Conservation (phyloP, 2,888 invertebrate genomes). For the Tillus elongatus region DNA sequence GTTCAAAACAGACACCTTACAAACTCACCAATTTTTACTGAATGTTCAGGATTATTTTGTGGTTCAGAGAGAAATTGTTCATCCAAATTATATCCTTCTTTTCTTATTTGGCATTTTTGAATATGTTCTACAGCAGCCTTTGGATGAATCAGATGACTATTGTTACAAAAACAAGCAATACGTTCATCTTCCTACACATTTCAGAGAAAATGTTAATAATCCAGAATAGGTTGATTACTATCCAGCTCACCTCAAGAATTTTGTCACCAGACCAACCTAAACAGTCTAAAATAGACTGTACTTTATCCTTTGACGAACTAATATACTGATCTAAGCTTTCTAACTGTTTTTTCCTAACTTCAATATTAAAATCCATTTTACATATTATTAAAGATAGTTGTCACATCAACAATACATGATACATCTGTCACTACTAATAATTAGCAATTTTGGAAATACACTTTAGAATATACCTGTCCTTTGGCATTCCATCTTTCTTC, state of each 20-base stretch:
- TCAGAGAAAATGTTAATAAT: background rate
- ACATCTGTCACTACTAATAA: no score
- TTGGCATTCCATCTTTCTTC: no score
- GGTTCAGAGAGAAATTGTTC: constrained; percentile 44
- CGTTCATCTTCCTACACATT: no score
- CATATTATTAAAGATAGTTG: background rate
- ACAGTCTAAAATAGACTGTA: constrained; percentile 33
- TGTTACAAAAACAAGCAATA: constrained; percentile 41
- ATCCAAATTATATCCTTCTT: constrained; percentile 41
- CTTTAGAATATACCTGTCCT: no score
- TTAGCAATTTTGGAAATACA: no score
- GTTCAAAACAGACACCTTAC: constrained; percentile 10
- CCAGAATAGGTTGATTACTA: background rate
- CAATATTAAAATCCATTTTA: constrained; percentile 39
- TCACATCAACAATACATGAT: no score
- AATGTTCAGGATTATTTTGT: constrained; percentile 24
- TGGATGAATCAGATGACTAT: constrained; percentile 41
- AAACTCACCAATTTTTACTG: constrained; percentile 38
- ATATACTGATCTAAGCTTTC: constrained; percentile 39
- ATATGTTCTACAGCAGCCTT: constrained; percentile 40
- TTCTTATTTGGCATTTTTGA: constrained; percentile 41
- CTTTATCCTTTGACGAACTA: constrained; percentile 33
- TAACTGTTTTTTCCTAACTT: constrained; percentile 38
- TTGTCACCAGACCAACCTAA: constrained; percentile 35
- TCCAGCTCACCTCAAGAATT: constrained; percentile 29